These are phyloP conservation scores for Mastomys coucha DNA, from an alignment of 2,113 vertebrate species.

Conservation along the genomic window DNA sequence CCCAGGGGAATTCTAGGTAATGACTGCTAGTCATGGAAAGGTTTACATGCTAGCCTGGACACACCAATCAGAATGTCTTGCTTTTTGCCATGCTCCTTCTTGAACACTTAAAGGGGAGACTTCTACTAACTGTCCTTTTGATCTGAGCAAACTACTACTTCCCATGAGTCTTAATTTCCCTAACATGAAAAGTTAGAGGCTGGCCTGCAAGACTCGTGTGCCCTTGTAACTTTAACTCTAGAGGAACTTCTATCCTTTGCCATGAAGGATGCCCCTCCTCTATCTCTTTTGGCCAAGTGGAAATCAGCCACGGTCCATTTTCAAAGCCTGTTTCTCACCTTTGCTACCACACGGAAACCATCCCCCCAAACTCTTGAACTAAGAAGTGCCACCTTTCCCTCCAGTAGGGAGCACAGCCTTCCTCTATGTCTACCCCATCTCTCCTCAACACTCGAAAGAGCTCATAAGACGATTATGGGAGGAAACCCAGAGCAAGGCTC, in stretches of 20 bases:
- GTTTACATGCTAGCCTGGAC: background rate
- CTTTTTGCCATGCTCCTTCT: slow-evolving; percentile 39
- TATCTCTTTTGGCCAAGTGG: background rate
- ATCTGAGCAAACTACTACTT: slow-evolving; percentile 28
- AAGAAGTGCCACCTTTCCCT: background rate
- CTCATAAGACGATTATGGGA: background rate
- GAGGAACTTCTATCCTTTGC: background rate
- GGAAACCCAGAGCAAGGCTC: background rate
- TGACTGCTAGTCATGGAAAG: slow-evolving; percentile 4
- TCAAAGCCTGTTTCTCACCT: slow-evolving; percentile 1
- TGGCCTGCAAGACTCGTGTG: background rate
- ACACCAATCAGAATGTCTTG: background rate
- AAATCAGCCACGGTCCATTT: background rate
- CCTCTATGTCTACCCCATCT: background rate
- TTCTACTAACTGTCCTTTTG: slow-evolving; percentile 21
- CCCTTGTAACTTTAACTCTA: slow-evolving; percentile 3
- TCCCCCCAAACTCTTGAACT: background rate
- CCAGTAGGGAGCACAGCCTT: background rate
- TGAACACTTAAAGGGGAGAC: background rate
- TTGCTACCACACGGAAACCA: background rate
- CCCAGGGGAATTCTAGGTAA: slow-evolving; percentile 57
- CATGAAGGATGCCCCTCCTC: background rate
- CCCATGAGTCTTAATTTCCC: slow-evolving; percentile 28
- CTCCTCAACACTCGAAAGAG: background rate
- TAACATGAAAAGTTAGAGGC: background rate